Conservation (phyloP, 1,140 invertebrate species). For the Prorops nasuta region DNA sequence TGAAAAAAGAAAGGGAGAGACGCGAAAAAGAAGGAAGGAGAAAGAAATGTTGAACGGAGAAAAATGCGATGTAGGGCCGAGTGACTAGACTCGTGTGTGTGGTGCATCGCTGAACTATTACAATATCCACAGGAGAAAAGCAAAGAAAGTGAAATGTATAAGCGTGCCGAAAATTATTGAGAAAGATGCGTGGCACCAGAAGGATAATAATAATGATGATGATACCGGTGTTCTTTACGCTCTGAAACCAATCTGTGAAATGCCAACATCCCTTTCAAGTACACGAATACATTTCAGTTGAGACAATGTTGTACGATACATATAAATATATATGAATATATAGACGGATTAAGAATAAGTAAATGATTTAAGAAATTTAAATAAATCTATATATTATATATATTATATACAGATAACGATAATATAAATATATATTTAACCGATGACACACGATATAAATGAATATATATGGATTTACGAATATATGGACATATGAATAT, state of each 20-base stretch:
- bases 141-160: slow-evolving; percentile 8
- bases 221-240: slow-evolving; percentile 34
- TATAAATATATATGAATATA: slow-evolving; percentile 36
- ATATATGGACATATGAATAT: slow-evolving; percentile 19
- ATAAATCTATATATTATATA: slow-evolving; percentile 15
- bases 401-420: slow-evolving; percentile 40
- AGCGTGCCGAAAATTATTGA: slow-evolving; percentile 6
- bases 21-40: no score
- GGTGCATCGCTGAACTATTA: background rate
- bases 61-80: no score
- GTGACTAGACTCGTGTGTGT: background rate
- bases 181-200: no score
- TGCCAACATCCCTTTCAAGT: slow-evolving; percentile 36
- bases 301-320: slow-evolving; percentile 25
- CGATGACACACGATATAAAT: slow-evolving; percentile 30
- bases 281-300: slow-evolving; percentile 36
- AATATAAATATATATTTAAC: slow-evolving; percentile 47
- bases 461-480: slow-evolving; percentile 16
- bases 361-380: slow-evolving; percentile 26
- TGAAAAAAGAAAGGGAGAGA: no score
- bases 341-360: slow-evolving; percentile 18
- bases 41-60: no score
- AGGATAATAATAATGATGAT: slow-evolving; percentile 18
- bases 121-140: background rate
- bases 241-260: slow-evolving; percentile 43